A percentile compares a stretch with the other conserved stretches of the same genome.
Evolutionary conservation across 2,888 invertebrate genomes (phyloP).

Genomic region (Eledona agricola): DNA sequence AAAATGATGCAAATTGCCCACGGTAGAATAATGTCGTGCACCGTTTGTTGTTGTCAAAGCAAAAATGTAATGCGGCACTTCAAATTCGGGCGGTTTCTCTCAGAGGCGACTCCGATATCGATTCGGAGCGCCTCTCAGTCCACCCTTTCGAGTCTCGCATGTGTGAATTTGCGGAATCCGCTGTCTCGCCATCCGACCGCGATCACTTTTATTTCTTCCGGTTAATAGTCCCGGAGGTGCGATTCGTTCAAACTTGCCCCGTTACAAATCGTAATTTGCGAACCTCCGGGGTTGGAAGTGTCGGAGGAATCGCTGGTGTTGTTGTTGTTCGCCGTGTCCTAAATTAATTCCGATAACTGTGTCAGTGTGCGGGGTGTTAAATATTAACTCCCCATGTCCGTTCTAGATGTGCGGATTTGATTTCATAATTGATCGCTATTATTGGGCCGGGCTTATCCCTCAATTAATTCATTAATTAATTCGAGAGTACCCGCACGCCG

Average conservation of each 20-base stretch:
- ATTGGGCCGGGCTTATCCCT: constrained; percentile 12
- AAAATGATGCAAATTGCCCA: background rate
- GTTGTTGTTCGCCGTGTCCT: no score
- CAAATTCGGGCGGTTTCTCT: constrained; percentile 3
- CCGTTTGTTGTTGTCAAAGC: no score
- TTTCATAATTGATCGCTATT: constrained; percentile 25
- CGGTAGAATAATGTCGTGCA: no score
- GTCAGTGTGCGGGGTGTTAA: no score
- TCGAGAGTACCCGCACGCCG: constrained; percentile 14
- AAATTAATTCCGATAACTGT: no score
- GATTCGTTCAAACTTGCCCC: background rate
- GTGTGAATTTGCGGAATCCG: no score
- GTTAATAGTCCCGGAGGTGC: constrained; percentile 8
- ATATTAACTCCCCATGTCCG: constrained; percentile 7
- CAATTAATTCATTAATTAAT: constrained; percentile 22
- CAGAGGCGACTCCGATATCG: constrained; percentile 16
- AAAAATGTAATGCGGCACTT: constrained; percentile 4
- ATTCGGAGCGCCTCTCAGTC: constrained; percentile 10
- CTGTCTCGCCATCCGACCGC: no score
- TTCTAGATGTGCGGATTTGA: constrained; percentile 15
- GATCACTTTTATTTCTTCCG: no score
- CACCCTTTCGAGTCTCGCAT: constrained; percentile 17
- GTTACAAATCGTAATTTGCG: constrained; percentile 9
- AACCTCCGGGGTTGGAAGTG: background rate
- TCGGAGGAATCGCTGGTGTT: no score